Conservation (phyloP, 64 coral and sea anemone species). For the Porites australiensis region DNA sequence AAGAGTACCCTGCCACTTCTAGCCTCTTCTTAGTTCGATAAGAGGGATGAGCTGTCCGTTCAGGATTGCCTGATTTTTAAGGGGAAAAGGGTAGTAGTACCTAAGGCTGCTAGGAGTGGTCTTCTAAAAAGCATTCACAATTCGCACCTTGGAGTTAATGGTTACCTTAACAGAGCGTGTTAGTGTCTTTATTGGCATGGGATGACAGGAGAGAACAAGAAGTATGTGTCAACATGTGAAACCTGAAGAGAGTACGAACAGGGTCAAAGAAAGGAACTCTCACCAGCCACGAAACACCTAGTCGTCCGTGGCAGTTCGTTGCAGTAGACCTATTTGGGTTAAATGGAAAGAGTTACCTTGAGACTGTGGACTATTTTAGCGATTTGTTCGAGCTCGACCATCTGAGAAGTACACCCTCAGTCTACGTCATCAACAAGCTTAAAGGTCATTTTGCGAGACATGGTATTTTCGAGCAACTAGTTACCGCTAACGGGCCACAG, state of each 20-base stretch:
- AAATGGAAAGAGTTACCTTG: too few relatives aligned
- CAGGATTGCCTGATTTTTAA: slow-evolving; percentile 11
- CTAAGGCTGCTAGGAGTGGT: neutral
- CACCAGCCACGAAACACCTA: neutral
- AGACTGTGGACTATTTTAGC: too few relatives aligned
- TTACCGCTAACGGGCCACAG: too few relatives aligned
- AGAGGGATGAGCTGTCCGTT: neutral
- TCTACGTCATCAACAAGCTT: too few relatives aligned
- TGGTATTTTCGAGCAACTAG: too few relatives aligned
- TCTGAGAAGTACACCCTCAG: neutral
- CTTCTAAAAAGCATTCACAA: neutral
- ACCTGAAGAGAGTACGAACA: neutral
- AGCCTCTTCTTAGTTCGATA: neutral
- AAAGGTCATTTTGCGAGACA: too few relatives aligned
- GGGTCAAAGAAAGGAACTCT: neutral
- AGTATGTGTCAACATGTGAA: too few relatives aligned
- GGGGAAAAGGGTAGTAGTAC: neutral
- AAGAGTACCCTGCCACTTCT: neutral
- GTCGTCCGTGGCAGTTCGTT: neutral
- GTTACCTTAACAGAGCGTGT: neutral
- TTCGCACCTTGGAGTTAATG: slow-evolving; percentile 16
- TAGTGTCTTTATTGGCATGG: slow-evolving; percentile 22
- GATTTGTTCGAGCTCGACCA: neutral
- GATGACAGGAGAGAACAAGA: neutral
- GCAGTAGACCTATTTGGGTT: neutral